Base-by-base conservation (phyloP, 2,113 vertebrate genomes). In the Elanus axillaris region DNA sequence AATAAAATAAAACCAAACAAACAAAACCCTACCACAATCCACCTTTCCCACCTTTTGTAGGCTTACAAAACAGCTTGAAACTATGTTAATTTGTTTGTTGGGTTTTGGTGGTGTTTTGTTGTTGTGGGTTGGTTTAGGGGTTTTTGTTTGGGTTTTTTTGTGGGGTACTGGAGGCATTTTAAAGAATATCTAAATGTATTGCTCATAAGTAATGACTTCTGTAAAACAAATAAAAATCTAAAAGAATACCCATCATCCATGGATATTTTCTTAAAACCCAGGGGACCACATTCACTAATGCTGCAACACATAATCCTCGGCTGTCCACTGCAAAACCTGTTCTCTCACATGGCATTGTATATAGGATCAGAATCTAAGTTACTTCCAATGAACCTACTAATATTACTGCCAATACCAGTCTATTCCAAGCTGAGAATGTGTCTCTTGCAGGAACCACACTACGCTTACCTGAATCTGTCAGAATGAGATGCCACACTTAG, bases 21-120 rank as follows among this genome's bases (percentile, higher is more conserved):
- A 66, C n/a, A 34, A 4, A 1, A 1, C 3, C 5, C 5, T 7
- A 29, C 27, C 27, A 45, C 18, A 58, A 45, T 62, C 8, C 10
- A 53, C 5, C 22, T 76, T 73, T 42, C 29, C 6, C 16, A 62
- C 8, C 6, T 88, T 68, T 64, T 56, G 14, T 15, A 45, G 18
- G 27, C 21, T 75, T 71, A n/a, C 13, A 86, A 63, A 68, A 32
- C 26, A 31, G 7, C 13, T 56, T 11, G 0, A 66, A 76, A 48
- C 29, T 29, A 0, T 34, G 9, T 34, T 29, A 36, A 19, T 55
- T 58, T 32, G 47, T 27, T 68, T 40, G 23, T 34, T 38, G 16
- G 3, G 7, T 60, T 91, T 31, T 72, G 11, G 13, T 45, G 5
- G 14, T 31, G 25, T 59, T 88, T 38, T 90, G 7, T 34, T 52